Evolutionary conservation across 1,140 invertebrate species (phyloP).

Genomic region (Drosophila pseudoobscura): DNA sequence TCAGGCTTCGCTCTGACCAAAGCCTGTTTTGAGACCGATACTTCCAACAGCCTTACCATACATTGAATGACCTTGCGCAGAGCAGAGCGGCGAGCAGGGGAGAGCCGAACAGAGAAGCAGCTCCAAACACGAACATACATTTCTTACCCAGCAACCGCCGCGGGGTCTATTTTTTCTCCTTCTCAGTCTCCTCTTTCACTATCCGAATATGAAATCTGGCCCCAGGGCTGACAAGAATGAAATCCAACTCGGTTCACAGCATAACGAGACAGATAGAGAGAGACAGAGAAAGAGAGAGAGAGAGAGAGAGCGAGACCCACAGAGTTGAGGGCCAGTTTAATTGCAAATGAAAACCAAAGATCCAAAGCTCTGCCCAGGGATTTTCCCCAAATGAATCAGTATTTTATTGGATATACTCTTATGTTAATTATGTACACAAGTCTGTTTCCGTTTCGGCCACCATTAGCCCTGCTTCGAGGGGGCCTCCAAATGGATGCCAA

Average conservation of each 20-base stretch:
- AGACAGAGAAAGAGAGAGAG: not conserved
- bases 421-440: slow-evolving; percentile 25
- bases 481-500: slow-evolving; percentile 46
- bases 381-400: slow-evolving; percentile 17
- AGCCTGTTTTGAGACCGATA: no score
- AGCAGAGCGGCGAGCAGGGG: no score
- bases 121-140: slow-evolving; percentile 61
- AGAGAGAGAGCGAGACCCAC: not conserved
- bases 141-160: slow-evolving; percentile 56
- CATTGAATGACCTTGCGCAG: no score
- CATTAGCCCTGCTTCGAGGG: slow-evolving; percentile 40
- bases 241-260: slow-evolving; percentile 1
- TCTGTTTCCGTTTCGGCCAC: slow-evolving; percentile 16
- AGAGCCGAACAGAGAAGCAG: no score
- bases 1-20: no score
- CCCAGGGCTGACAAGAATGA: slow-evolving; percentile 41
- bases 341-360: slow-evolving; percentile 27
- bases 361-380: not conserved
- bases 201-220: slow-evolving; percentile 70
- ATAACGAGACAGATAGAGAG: not conserved
- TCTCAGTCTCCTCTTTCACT: slow-evolving; percentile 53
- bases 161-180: slow-evolving; percentile 52
- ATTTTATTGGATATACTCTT: slow-evolving; percentile 23
- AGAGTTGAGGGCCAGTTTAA: not conserved
- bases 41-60: no score